A percentile compares a stretch with the other conserved stretches of the same genome.
Evolutionary conservation across 2,888 invertebrate genomes (phyloP).

Genomic region (Monochamus alternatus): DNA sequence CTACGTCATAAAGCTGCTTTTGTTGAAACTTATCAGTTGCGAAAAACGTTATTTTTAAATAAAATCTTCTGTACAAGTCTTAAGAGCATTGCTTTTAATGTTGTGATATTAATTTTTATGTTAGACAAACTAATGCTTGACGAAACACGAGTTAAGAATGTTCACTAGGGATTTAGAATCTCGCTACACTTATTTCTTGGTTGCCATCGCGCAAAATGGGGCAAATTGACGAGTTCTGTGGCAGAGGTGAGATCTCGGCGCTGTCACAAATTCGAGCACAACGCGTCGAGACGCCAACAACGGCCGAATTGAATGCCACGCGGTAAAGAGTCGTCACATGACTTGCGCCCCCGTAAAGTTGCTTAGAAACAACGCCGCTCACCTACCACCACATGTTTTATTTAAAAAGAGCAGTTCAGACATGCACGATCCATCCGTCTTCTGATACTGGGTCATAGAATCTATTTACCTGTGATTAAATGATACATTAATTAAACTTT

Average conservation of each 20-base stretch:
- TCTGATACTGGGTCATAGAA: constrained; percentile 28
- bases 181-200: too few species aligned
- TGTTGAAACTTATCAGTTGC: background rate
- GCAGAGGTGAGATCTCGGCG: constrained; percentile 10
- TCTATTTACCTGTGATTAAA: background rate
- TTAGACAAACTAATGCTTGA: too few species aligned
- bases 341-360: constrained; percentile 48
- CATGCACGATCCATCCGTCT: constrained; percentile 34
- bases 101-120: too few species aligned
- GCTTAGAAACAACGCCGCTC: constrained; percentile 46
- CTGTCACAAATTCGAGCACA: constrained; percentile 22
- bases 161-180: too few species aligned
- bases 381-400: constrained; percentile 48
- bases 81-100: too few species aligned
- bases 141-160: too few species aligned
- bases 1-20: background rate
- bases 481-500: too few species aligned
- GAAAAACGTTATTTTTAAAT: background rate
- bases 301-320: constrained; percentile 49
- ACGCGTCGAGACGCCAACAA: constrained; percentile 50
- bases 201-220: background rate
- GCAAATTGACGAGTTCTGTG: constrained; percentile 20
- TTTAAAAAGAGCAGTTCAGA: constrained; percentile 36
- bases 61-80: background rate
- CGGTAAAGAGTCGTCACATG: constrained; percentile 46